Base-by-base conservation (phyloP, 2,888 invertebrate species). In the Saturnia pavonia region DNA sequence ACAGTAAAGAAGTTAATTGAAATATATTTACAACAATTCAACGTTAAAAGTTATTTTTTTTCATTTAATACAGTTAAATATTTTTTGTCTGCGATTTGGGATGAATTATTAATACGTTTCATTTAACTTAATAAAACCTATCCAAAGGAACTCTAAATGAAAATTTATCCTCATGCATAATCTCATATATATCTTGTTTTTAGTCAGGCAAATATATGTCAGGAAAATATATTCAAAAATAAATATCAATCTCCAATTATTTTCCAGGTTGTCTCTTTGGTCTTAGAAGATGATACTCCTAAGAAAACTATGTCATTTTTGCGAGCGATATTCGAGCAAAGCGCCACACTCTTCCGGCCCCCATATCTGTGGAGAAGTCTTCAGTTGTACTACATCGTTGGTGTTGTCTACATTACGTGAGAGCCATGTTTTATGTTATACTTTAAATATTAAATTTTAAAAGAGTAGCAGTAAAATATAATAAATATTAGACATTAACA, bases 331-430 rank as follows among this genome's bases (percentile, higher is more conserved):
- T 89, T 78, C 57, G 91, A 92, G 70, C 92, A 92, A 74, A 89
- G 89, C 65, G 91, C 90, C 0, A 90, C 91, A 0, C 81, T 93
- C 22, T 93, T 93, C 82, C 83, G 90, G 0, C 81, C 84, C 0
- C 92, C 92, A 0, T 82, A 88, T 72, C 73, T 91, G 8, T 82
- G 82, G 83, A 84, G 88, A 48, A 92, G 91, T 0, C 71, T 89
- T 0, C 91, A 91, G 74, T 81, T 93, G 7, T 93, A 88, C 80
- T 93, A 88, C 77, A 92, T 93, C 22, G 88, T 92, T 2, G 84
- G 82, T 9, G 88, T 93, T 22, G 90, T 90, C 69, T 93, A 92
- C 81, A 88, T 92, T 78, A 93, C 92, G 93, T 93, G 78, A 92
- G 91, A 74, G 74, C 76, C 80, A 83, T 81, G 80, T 85, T 86